Evolutionary conservation across 2,797 vertebrate genomes (phyloP), one percentile per base, ranked within the genome.

Genomic region (Ispidina picta): DNA sequence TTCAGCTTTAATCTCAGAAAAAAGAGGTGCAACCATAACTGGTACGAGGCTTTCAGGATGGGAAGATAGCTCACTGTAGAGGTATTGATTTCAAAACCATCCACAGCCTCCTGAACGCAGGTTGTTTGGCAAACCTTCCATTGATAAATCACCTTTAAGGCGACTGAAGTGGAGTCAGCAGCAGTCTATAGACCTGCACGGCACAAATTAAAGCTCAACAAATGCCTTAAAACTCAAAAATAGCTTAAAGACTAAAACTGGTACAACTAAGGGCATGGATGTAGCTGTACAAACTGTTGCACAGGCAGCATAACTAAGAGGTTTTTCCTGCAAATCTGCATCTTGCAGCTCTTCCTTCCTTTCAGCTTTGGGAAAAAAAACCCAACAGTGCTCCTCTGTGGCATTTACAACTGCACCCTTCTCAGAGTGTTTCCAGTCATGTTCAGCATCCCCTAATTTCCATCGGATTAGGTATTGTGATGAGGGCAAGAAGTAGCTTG

Each of bases 381-480:
- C 9, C 33, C 33, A 33, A 33, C 14, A 16, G 5, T 52, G 6
- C 8, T 73, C 6, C 14, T 82, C 48, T 58, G 5, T 49, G 75
- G 29, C 31, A 84, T 79, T 48, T 62, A 37, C 12, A 39, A 6
- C 5, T 48, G 65, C 5, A 13, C 51, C 26, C 31, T 66, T 84
- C 28, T n/a, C 2, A 1, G 3, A 46, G 19, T n/a, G 31, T 77
- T 60, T 71, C 21, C 15, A 58, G 28, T 54, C 18, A 14, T 7
- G 11, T 62, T 73, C 35, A 70, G 31, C 26, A 44, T 8, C 5
- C 8, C 8, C 16, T 35, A 14, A 43, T 58, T 63, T 70, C 13
- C 4, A 8, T 39, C 26, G 22, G 7, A 8, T 8, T 21, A 2
- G 1, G 5, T 35, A 12, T 52, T 1, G 0, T 21, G 18, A 8